Evolutionary conservation across 2,888 invertebrate species (phyloP).

Genomic region (Busseola fusca): DNA sequence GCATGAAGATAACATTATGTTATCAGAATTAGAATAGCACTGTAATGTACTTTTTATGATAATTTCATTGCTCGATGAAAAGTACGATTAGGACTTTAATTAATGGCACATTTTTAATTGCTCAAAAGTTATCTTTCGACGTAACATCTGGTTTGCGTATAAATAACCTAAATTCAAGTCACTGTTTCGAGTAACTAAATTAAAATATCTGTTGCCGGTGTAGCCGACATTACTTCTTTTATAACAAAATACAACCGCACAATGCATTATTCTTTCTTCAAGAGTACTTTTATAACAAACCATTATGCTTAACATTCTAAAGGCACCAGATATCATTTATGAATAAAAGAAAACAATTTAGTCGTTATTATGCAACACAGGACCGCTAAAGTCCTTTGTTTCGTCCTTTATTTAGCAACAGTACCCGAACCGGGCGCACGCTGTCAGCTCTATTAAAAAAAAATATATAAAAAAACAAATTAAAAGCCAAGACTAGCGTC

Average conservation of each 20-base stretch:
- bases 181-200: constrained; percentile 14
- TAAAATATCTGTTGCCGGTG: constrained; percentile 15
- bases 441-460: constrained; percentile 77
- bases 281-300: constrained; percentile 30
- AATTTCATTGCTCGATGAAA: constrained; percentile 68
- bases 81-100: constrained; percentile 53
- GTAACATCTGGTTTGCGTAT: constrained; percentile 39
- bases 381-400: constrained; percentile 70
- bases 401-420: constrained; percentile 68
- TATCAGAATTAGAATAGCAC: constrained; percentile 70
- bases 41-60: constrained; percentile 75
- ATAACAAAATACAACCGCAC: constrained; percentile 17
- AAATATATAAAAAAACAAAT: constrained; percentile 74
- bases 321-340: constrained; percentile 53
- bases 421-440: constrained; percentile 60
- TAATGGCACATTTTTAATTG: constrained; percentile 50
- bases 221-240: constrained; percentile 2
- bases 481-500: constrained; percentile 79
- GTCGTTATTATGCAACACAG: constrained; percentile 52
- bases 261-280: constrained; percentile 33
- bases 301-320: constrained; percentile 48
- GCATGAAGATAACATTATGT: constrained; percentile 66
- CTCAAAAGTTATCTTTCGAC: constrained; percentile 17
- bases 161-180: constrained; percentile 9
- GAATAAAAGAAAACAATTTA: constrained; percentile 57